phyloP scores from a whole-genome alignment of 2,888 invertebrate species.

The Mantis religiosa region DNA sequence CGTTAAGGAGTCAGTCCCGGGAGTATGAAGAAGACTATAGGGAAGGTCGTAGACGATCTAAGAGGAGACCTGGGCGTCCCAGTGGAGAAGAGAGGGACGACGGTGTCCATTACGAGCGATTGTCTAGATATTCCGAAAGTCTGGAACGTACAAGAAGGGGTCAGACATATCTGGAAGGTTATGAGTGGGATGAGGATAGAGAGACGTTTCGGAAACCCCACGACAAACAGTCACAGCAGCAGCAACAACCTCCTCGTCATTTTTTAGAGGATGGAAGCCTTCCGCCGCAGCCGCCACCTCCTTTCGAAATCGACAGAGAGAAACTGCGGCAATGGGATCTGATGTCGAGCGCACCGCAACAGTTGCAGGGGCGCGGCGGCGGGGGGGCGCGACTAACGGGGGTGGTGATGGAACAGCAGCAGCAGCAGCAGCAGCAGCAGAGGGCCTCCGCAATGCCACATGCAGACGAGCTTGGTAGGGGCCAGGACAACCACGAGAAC shows the following conservation, averaged over 20 bases:
- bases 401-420: slow-evolving; percentile 5
- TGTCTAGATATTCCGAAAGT: slow-evolving; percentile 51
- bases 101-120: slow-evolving; percentile 56
- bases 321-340: slow-evolving; percentile 85
- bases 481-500: slow-evolving; percentile 21
- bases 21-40: slow-evolving; percentile 39
- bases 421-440: slow-evolving; percentile 13
- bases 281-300: slow-evolving; percentile 40
- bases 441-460: not conserved
- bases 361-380: not conserved
- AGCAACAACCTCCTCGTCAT: slow-evolving; percentile 33
- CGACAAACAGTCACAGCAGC: slow-evolving; percentile 23
- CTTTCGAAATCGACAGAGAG: slow-evolving; percentile 69
- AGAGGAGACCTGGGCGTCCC: slow-evolving; percentile 36
- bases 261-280: slow-evolving; percentile 51
- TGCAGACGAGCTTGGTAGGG: not conserved
- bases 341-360: slow-evolving; percentile 69
- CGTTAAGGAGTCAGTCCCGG: not conserved
- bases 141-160: slow-evolving; percentile 46
- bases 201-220: slow-evolving; percentile 40
- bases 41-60: slow-evolving; percentile 49
- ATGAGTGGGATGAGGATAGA: slow-evolving; percentile 44
- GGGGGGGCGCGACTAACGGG: slow-evolving; percentile 6
- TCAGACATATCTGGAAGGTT: slow-evolving; percentile 39
- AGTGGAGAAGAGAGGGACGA: slow-evolving; percentile 40